Evolutionary conservation across 2,888 invertebrate species (phyloP).

Genomic region (Carcina quercana): DNA sequence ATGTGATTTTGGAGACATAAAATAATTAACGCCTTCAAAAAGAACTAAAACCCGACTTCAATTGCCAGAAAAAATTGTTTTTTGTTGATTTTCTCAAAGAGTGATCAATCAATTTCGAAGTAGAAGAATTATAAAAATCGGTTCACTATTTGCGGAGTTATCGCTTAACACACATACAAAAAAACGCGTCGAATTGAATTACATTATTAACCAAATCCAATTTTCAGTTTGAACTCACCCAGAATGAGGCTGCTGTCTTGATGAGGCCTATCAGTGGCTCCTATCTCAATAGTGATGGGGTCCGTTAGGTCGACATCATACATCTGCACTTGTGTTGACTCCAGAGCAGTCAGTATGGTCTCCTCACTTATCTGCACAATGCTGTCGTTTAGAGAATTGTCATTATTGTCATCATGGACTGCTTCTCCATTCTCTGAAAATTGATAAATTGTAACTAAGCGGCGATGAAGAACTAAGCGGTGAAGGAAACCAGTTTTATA

Average conservation of each 20-base stretch:
- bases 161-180: not conserved
- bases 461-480: not conserved
- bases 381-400: constrained; percentile 37
- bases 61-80: too few relatives aligned
- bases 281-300: constrained; percentile 59
- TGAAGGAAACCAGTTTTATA: not conserved
- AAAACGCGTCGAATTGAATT: too few relatives aligned
- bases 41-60: too few relatives aligned
- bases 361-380: constrained; percentile 57
- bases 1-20: too few relatives aligned
- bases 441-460: constrained; percentile 1
- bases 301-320: constrained; percentile 52
- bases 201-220: too few relatives aligned
- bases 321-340: constrained; percentile 48
- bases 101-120: too few relatives aligned
- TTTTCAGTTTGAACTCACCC: constrained; percentile 40
- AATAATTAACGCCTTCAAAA: not conserved
- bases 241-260: constrained; percentile 54
- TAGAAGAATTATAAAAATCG: too few relatives aligned
- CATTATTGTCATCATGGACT: constrained; percentile 34
- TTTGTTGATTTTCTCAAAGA: too few relatives aligned
- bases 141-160: not conserved
- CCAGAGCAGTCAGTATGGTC: constrained; percentile 52
- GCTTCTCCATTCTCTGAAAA: constrained; percentile 41
- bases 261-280: constrained; percentile 48